Percentiles rank a stretch among this genome's conserved stretches.
These are phyloP conservation scores for Metridium senile DNA, from an alignment of 92 coral and sea anemone species.

Conservation along the genomic window DNA sequence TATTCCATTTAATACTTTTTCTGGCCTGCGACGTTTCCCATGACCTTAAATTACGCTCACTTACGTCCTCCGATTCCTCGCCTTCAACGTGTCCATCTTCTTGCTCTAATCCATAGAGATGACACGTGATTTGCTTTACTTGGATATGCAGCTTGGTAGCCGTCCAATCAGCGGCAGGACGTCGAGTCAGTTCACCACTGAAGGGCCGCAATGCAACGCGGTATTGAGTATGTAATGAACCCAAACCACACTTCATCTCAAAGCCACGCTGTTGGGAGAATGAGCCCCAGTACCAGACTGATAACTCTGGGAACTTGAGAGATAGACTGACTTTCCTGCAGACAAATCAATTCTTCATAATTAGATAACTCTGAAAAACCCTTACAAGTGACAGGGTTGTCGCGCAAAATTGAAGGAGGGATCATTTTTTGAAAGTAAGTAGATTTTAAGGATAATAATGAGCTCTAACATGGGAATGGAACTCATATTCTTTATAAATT, in stretches of 20 bases:
- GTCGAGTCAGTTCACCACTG: slow-evolving; percentile 78
- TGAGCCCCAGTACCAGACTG: slow-evolving; percentile 96
- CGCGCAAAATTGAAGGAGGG: too few species aligned
- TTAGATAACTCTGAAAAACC: too few species aligned
- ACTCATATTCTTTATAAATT: too few species aligned
- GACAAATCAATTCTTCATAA: background rate
- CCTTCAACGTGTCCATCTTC: slow-evolving; percentile 65
- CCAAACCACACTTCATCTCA: slow-evolving; percentile 79
- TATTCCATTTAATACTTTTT: too few species aligned
- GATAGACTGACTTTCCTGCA: slow-evolving; percentile 81
- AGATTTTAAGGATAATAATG: too few species aligned
- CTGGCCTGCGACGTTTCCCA: too few species aligned
- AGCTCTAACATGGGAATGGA: too few species aligned
- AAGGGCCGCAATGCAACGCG: slow-evolving; percentile 72
- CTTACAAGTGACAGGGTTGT: too few species aligned
- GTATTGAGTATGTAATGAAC: slow-evolving; percentile 79
- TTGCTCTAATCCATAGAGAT: slow-evolving; percentile 94
- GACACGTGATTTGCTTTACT: slow-evolving; percentile 86
- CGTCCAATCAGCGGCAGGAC: slow-evolving; percentile 94
- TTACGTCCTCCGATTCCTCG: slow-evolving; percentile 49
- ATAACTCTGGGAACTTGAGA: slow-evolving; percentile 84
- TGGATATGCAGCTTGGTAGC: slow-evolving; percentile 88
- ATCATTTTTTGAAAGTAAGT: too few species aligned
- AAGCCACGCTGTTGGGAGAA: slow-evolving; percentile 92
- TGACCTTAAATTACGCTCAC: too few species aligned